These are phyloP conservation scores for Bombus turneri DNA, from an alignment of 1,140 invertebrate species.

Conservation along the genomic window DNA sequence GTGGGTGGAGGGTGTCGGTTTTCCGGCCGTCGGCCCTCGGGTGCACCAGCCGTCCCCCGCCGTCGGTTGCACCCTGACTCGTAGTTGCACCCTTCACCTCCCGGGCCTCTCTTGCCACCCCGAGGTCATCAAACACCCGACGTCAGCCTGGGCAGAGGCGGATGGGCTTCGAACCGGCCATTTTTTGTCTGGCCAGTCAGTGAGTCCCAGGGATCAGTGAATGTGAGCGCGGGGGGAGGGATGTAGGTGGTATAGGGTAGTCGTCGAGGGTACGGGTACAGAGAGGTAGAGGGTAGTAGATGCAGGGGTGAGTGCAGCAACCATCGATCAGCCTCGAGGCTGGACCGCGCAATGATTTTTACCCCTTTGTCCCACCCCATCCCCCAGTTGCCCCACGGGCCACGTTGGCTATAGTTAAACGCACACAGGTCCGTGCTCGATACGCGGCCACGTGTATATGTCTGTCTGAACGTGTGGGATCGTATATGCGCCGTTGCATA, in stretches of 20 bases:
- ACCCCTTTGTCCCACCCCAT: conserved; percentile 80
- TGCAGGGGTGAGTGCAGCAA: conserved; percentile 74
- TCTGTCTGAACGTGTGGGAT: neutral
- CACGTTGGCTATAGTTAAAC: conserved; percentile 68
- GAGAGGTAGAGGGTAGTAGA: conserved; percentile 75
- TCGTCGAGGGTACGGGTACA: conserved; percentile 50
- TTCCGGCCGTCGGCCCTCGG: conserved; percentile 69
- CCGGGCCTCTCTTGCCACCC: conserved; percentile 73
- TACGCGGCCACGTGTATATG: conserved; percentile 35
- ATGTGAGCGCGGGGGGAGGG: conserved; percentile 65
- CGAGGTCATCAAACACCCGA: conserved; percentile 82
- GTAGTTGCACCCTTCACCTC: conserved; percentile 64
- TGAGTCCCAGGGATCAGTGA: conserved; percentile 83
- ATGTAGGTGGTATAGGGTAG: conserved; percentile 51
- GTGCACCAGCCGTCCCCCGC: conserved; percentile 61
- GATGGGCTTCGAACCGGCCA: conserved; percentile 80
- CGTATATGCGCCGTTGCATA: conserved; percentile 38
- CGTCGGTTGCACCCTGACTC: conserved; percentile 59
- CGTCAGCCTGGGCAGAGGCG: conserved; percentile 79
- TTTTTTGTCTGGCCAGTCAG: conserved; percentile 83
- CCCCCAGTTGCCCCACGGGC: conserved; percentile 75
- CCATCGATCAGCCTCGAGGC: conserved; percentile 83
- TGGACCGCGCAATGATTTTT: conserved; percentile 83
- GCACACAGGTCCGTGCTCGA: conserved; percentile 43
- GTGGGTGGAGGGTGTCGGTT: conserved; percentile 63